Evolutionary conservation across 2,888 invertebrate genomes (phyloP).

Genomic region (Ceramica pisi): DNA sequence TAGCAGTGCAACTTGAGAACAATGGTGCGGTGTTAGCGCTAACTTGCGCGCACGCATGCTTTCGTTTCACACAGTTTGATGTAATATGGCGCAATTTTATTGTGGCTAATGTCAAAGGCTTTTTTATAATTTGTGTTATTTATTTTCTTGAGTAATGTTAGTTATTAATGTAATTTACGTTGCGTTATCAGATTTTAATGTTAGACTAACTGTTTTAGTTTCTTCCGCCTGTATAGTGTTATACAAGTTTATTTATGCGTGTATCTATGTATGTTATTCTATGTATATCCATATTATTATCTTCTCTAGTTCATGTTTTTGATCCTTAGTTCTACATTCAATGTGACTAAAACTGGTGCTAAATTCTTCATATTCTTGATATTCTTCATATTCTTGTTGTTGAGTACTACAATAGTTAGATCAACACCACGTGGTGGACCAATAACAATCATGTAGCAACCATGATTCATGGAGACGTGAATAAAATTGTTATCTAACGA

Average conservation of each 20-base stretch:
- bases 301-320: no score
- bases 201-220: not conserved
- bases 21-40: constrained; percentile 73
- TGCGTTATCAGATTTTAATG: constrained; percentile 9
- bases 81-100: constrained; percentile 65
- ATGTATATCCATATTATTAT: no score
- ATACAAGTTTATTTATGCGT: not conserved
- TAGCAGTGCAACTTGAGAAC: constrained; percentile 68
- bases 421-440: constrained; percentile 62
- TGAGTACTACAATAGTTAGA: constrained; percentile 31
- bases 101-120: constrained; percentile 62
- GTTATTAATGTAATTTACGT: constrained; percentile 37
- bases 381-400: not conserved
- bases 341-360: not conserved
- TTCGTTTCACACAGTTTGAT: constrained; percentile 68
- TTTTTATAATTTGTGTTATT: constrained; percentile 52
- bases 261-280: not conserved
- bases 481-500: constrained; percentile 59
- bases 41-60: constrained; percentile 69
- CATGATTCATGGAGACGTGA: constrained; percentile 67
- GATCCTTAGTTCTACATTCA: not conserved
- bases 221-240: not conserved
- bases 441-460: constrained; percentile 59
- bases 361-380: not conserved
- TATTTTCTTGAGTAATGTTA: constrained; percentile 47